Base-by-base conservation (phyloP, 53 echinoderm and acorn worm genomes). In the Glandiceps talaboti region DNA sequence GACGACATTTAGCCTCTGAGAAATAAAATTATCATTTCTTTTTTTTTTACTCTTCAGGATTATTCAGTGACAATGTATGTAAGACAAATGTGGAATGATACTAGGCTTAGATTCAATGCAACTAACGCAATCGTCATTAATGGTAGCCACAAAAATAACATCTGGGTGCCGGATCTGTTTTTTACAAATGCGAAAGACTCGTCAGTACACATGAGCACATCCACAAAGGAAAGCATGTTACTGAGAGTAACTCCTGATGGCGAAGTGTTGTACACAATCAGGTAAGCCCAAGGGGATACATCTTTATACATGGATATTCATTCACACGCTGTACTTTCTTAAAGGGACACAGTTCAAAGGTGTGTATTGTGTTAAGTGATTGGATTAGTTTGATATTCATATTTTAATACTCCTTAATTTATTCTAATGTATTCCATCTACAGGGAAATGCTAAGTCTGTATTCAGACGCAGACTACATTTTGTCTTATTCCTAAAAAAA, bases 131-230 rank as follows among this genome's bases (percentile, higher is more conserved):
- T 45, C 64, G 20, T 45, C 64, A 45, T 45, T 20, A 45, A 45
- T 20, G 64, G 64, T 6, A 45, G 64, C 20, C 64, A 45, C 64
- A 45, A 89, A 14, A 81, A 89, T 0, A 31, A 81, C 29, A 76
- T 94, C 6, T 94, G 94, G 94, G 32, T 89, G 10, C 94, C 94
- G 0, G 89, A 91, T 80, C 82, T 94, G 27, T 85, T 94, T 77
- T 77, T 91, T 45, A 85, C 76, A 31, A 91, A 94, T 64, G 91
- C 94, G 27, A 94, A 94, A 73, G 27, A 30, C 0, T 83, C 85
- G 0, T 0, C 77, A 1, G 73, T 89, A 1, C 87, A 91, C 45
- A 80, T 89, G 28, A 76, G 91, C 30, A 91, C 94, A 6, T 76
- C 87, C 12, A 25, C 30, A 30, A 94, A 94, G 33, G 82, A 80